Base-by-base conservation (phyloP, 2,797 vertebrate genomes). In the Chelidonichthys spinosus region DNA sequence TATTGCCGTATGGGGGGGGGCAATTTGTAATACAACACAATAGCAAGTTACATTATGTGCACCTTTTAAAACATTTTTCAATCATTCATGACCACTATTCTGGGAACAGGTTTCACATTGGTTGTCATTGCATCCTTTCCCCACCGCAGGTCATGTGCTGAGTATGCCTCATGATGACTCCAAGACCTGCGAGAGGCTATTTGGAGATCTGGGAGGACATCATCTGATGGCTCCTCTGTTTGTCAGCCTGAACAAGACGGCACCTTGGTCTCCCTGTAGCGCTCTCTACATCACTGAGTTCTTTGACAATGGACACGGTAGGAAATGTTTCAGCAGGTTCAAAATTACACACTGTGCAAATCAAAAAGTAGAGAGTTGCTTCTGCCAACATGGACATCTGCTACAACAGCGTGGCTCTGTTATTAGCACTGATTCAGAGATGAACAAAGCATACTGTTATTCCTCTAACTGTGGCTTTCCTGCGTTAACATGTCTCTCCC, bases 111-210 rank as follows among this genome's bases (percentile, higher is more conserved):
- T 11, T 13, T 61, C 43, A 25, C 25, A 25, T 25, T 25, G 25
- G 25, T 11, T 7, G n/a, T n/a, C 7, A 4, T 1, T 33, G 13
- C 50, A 0, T 50, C 5, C 37, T 13, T 44, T 17, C 33, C 46
- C 11, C 18, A 0, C 50, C 58, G 46, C 85, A 99, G 98, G 98
- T n/a, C 98, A 99, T 0, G 97, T 99, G 60, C 88, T 99, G 89
- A 98, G 97, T 81, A 99, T 99, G 96, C 97, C 97, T 11, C 98
- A 99, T 0, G 98, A 99, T 0, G 96, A 99, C 91, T 98, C 97
- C 71, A 98, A 96, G 88, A 96, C 95, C 76, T 99, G 98, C 0
- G 92, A 96, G 82, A 91, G 91, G 81, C 90, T 95, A 70, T 99
- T 99, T 0, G 97, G 97, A n/a, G 91, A 95, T 61, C 92, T 97